Evolutionary conservation across 2,888 invertebrate species (phyloP), one percentile per base, ranked within the genome.

Genomic region (Aporophyla nigra): DNA sequence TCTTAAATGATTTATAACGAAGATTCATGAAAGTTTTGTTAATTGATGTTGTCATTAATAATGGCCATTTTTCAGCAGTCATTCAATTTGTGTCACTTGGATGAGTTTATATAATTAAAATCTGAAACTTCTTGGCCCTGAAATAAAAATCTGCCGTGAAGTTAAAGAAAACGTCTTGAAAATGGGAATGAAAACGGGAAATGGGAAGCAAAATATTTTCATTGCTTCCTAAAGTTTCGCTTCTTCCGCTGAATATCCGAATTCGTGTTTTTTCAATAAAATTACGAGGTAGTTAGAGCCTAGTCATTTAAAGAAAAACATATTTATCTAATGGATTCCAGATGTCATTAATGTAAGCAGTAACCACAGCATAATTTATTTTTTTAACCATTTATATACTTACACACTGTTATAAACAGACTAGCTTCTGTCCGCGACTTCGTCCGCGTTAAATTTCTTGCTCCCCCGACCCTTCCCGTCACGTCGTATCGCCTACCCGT

Each of bases 1-100:
- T 59, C 19, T 2, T 56, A 56, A 62, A 53, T 67, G 49, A 86
- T 78, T 85, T 62, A 74, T 81, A 65, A 73, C 51, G n/a, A 67
- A 61, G 63, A 73, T 54, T 71, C 53, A 46, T 16, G 21, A 68
- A 83, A 72, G 65, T 75, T 86, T 73, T 54, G 43, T 70, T 80
- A 86, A 82, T 82, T 74, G 63, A 73, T 71, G 65, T 56, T 63
- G 62, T 56, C 70, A 71, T 67, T 59, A 76, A 49, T 66, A 71
- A 77, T 75, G 76, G n/a, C 24, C 9, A 56, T 46, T 78, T 65
- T 74, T 69, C 46, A 69, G 16, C 5, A 27, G 68, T 7, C 24
- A 54, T 59, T 61, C 54, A 56, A 53, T 73, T 65, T 56, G 2
- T 24, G 43, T 78, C 33, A 49, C 43, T 67, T 53, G 21, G 14